Evolutionary conservation across 2,797 vertebrate genomes (phyloP).

Genomic region (Sebastes iracundus): DNA sequence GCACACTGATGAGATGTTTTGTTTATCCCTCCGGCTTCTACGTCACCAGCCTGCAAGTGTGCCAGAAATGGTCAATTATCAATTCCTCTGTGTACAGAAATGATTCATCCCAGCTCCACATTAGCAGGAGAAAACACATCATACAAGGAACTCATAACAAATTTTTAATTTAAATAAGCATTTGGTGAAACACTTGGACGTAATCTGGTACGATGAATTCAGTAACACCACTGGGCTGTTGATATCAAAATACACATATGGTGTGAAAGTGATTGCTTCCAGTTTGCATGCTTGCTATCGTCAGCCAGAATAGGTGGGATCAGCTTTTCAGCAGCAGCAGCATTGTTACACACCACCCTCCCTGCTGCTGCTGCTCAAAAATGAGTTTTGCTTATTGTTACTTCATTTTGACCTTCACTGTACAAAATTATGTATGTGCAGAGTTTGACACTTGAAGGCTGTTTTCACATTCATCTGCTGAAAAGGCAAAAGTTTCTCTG

Average conservation of each 20-base stretch:
- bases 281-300: not conserved
- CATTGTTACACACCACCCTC: not conserved
- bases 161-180: not conserved
- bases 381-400: not conserved
- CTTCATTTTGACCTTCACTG: not conserved
- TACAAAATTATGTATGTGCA: not conserved
- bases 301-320: too few species aligned
- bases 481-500: not conserved
- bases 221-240: not conserved
- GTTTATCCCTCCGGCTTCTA: not conserved
- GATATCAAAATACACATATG: not conserved
- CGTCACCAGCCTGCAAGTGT: not conserved
- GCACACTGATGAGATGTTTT: not conserved
- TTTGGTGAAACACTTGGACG: not conserved
- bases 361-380: not conserved
- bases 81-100: not conserved
- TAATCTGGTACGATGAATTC: not conserved
- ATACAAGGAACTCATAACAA: not conserved
- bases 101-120: not conserved
- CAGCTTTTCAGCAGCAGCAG: too few species aligned
- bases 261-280: not conserved
- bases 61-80: not conserved
- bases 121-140: not conserved
- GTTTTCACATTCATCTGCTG: not conserved
- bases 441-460: not conserved